Base-by-base conservation (phyloP, 2,888 invertebrate species). In the Seira musarum region DNA sequence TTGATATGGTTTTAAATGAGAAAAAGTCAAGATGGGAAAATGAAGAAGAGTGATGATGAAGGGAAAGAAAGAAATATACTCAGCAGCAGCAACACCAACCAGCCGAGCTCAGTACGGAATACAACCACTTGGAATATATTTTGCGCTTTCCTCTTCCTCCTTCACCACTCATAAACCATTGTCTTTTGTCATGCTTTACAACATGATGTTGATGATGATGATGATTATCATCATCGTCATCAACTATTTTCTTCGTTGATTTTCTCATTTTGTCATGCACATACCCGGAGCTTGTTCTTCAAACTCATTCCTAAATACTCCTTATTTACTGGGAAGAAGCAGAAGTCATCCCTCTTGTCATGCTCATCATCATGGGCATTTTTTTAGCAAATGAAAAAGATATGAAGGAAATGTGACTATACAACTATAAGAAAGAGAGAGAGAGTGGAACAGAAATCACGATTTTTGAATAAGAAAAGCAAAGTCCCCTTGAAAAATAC, bases 1-100 rank as follows among this genome's bases (percentile, higher is more conserved):
- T 80, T 80, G 80, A 80, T 75, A 80, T 71, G 75, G 65, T 70
- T 80, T 63, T 70, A 70, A 80, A 80, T 80, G 61, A 79, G 76
- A 15, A 40, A 24, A 61, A 61, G 24, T 46, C 24, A 53, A 53
- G 53, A 53, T 67, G 57, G 49, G 40, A 25, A 60, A 67, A 70
- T 53, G 53, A 53, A 53, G 53, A 64, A 69, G 64, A 19, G 66
- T 13, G 30, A 77, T 57, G 21, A 15, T 35, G 21, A 57, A 21
- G 30, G 17, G n/a, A 57, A 22, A 35, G n/a, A 71, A 25, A 60
- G 40, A 57, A 40, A 40, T 8, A 13, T 8, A 8, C 13, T 40
- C 40, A 8, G 40, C 40, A 40, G 40, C 13, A 40, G 40, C 13
- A 40, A n/a, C 40, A 40, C 40, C 40, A n/a, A n/a, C n/a, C n/a